phyloP scores from a whole-genome alignment of 2,888 invertebrate genomes.

The Kryphioiulus occultus region DNA sequence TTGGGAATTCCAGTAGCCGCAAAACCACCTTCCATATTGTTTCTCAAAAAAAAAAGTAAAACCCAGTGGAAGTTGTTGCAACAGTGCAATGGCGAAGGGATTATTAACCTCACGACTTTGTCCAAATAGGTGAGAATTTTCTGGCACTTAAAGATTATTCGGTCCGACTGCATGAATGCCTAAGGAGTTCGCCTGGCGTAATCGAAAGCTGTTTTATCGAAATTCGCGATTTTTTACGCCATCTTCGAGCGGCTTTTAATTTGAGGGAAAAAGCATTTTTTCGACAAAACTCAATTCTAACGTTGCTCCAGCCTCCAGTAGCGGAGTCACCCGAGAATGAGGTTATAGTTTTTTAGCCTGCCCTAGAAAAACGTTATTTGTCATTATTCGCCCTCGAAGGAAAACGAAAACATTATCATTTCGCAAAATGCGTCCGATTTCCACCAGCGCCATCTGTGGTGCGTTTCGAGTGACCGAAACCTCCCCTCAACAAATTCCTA shows the following conservation, averaged over 20 bases:
- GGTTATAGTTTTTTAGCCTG: background rate
- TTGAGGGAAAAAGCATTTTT: background rate
- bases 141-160: conserved; percentile 20
- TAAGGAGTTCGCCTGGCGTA: conserved; percentile 4
- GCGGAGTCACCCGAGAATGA: background rate
- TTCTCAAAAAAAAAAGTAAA: background rate
- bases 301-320: background rate
- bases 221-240: background rate
- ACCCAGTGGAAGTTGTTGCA: background rate
- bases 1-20: background rate
- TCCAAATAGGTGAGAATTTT: conserved; percentile 28
- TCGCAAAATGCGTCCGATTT: background rate
- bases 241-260: background rate
- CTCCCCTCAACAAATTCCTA: conserved; percentile 4
- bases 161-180: conserved; percentile 25
- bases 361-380: background rate
- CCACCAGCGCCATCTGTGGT: background rate
- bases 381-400: conserved; percentile 15
- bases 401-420: background rate
- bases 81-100: background rate
- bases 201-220: conserved; percentile 35
- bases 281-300: background rate
- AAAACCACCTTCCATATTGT: background rate
- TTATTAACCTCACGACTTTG: conserved; percentile 31
- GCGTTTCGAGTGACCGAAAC: no score